These are phyloP conservation scores for Danaus melanippus DNA, from an alignment of 1,140 invertebrate species.

Conservation along the genomic window DNA sequence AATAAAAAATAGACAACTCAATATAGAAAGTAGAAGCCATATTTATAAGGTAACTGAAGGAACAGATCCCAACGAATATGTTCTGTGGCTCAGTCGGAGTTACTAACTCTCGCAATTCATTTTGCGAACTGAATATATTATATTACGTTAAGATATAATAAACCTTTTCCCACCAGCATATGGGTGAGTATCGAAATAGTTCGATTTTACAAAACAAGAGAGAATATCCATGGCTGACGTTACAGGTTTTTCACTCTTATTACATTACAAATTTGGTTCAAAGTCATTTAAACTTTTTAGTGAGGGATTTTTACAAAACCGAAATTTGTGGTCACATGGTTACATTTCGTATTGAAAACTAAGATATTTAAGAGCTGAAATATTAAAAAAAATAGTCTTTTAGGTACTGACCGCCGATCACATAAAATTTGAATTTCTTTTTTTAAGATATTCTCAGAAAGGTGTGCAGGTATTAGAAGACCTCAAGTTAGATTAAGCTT, in stretches of 20 bases:
- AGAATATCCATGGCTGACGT: constrained; percentile 31
- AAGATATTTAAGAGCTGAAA: no score
- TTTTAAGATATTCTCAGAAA: no score
- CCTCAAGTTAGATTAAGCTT: no score
- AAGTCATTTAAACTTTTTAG: constrained; percentile 25
- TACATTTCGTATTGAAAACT: no score
- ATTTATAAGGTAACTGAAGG: no score
- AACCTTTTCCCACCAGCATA: constrained; percentile 37
- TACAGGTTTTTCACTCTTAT: constrained; percentile 41
- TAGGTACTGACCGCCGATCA: no score
- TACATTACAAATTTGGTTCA: constrained; percentile 26
- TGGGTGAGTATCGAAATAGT: constrained; percentile 32
- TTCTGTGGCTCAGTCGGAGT: constrained; percentile 66
- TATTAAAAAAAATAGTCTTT: no score
- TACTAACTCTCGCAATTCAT: constrained; percentile 71
- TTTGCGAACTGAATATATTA: constrained; percentile 71
- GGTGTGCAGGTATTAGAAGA: no score
- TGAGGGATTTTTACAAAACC: constrained; percentile 52
- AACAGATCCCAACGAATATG: constrained; percentile 67
- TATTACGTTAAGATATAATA: constrained; percentile 35
- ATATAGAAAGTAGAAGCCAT: no score
- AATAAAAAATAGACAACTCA: no score
- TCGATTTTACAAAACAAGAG: constrained; percentile 43
- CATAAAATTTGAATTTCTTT: no score
- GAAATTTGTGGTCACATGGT: constrained; percentile 55